These are phyloP conservation scores for Phallusia fumigata DNA, from an alignment of 23 tunicate species.

Conservation along the genomic window DNA sequence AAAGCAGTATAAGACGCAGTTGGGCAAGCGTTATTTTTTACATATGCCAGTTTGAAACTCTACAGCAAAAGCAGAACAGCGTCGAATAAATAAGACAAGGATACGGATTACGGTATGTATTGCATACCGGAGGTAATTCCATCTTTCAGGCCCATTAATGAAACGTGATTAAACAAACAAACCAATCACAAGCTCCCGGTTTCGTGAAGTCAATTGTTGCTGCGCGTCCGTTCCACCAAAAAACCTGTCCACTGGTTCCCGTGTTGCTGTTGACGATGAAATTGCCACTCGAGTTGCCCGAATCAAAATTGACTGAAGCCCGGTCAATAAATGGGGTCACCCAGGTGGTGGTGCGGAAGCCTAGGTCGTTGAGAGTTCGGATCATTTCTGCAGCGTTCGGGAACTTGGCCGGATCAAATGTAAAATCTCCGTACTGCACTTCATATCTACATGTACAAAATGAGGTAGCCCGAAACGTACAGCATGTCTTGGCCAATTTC, in stretches of 20 bases:
- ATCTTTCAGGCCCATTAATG: too few relatives aligned
- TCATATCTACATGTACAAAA: conserved; percentile 41
- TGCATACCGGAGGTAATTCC: too few relatives aligned
- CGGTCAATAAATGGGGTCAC: conserved; percentile 68
- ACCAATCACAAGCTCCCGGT: conserved; percentile 60
- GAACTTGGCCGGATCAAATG: conserved; percentile 58
- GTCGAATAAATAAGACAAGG: too few relatives aligned
- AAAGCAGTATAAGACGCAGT: too few relatives aligned
- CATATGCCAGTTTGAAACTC: too few relatives aligned
- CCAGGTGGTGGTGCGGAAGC: conserved; percentile 58
- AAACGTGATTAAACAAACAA: neutral
- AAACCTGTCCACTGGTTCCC: conserved; percentile 22
- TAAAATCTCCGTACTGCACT: conserved; percentile 45
- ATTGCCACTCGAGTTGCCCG: conserved; percentile 5
- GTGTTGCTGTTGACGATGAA: conserved; percentile 45
- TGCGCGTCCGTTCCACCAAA: conserved; percentile 66
- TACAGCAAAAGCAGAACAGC: too few relatives aligned
- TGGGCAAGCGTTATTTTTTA: too few relatives aligned
- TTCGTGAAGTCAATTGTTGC: conserved; percentile 60
- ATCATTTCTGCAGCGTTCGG: conserved; percentile 52
- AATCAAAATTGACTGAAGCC: conserved; percentile 26
- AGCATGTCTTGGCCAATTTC: too few relatives aligned
- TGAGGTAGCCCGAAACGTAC: neutral
- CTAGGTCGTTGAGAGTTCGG: conserved; percentile 32
- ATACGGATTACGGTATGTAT: too few relatives aligned